Base-by-base conservation (phyloP, 2,113 vertebrate species). In the Acrocephalus kingi region DNA sequence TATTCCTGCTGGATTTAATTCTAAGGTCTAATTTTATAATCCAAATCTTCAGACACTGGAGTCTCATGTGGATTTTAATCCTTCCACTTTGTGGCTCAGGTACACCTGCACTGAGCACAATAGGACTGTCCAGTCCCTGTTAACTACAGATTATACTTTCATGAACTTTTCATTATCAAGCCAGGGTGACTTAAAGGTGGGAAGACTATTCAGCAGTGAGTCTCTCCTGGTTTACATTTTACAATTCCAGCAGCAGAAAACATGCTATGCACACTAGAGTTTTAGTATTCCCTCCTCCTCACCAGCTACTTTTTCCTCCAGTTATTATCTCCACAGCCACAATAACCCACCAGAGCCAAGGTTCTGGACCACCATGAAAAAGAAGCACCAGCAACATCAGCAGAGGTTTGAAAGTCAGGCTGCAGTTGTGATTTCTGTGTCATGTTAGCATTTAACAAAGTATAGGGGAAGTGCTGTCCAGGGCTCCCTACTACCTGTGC, bases 361-460 rank as follows among this genome's bases (percentile, higher is more conserved):
- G 63, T 55, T 80, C 59, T 54, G 52, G 23, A 58, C 41, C 8
- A 1, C 45, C 56, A 11, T 1, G 3, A 76, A 55, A n/a, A 69
- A 89, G 46, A 91, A 89, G 59, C 1, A 1, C 18, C 56, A 68
- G 52, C 39, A 72, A 51, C 22, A 52, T 19, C 28, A 45, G 48
- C 19, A 72, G 45, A 75, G 22, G 24, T 75, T 59, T 84, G 31
- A 67, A 91, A 89, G 58, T 37, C 39, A 46, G 66, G 45, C 33
- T 49, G 69, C 31, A 56, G 61, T 4, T 2, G 0, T 35, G 25
- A 85, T 39, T 55, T 91, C 52, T 71, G 45, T 45, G 33, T 67
- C 51, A 48, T 0, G 0, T 41, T 24, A 88, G 33, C 56, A 19
- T 18, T 75, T 72, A 48, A 54, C 0, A 39, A 12, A 2, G 69